Evolutionary conservation across 2,888 invertebrate genomes (phyloP).

Genomic region (Orchesellides sinensis): DNA sequence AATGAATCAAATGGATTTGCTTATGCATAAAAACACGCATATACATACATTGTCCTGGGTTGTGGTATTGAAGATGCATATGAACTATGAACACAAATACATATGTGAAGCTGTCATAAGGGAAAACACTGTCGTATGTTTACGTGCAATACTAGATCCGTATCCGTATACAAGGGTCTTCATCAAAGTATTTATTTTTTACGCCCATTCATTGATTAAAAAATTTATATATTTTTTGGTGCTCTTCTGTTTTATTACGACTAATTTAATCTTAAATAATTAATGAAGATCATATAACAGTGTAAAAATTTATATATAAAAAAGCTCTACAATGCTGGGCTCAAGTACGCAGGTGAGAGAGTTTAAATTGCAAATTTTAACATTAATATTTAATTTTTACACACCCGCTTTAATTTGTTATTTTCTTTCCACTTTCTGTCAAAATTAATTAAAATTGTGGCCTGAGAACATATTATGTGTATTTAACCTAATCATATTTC

Average conservation of each 20-base stretch:
- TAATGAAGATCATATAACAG: neutral
- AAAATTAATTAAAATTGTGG: neutral
- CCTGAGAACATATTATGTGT: neutral
- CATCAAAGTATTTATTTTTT: neutral
- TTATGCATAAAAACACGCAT: no score
- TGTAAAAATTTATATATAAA: neutral
- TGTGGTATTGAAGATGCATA: no score
- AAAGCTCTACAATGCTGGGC: constrained; percentile 43
- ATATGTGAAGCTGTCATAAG: no score
- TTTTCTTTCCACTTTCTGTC: neutral
- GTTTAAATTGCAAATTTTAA: no score
- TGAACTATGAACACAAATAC: no score
- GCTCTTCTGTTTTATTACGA: neutral
- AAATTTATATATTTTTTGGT: neutral
- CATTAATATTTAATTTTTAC: no score
- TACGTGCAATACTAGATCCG: no score
- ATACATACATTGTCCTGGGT: no score
- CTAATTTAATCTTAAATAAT: neutral
- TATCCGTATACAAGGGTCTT: neutral
- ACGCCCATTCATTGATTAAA: neutral
- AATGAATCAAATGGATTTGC: no score
- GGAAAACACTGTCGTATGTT: no score
- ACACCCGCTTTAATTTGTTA: neutral
- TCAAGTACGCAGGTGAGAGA: constrained; percentile 55
- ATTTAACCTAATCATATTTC: neutral